A percentile compares a stretch with the other conserved stretches of the same genome.
These are phyloP conservation scores for Magallana nippona DNA, from an alignment of 2,888 invertebrate genomes.

Conservation along the genomic window DNA sequence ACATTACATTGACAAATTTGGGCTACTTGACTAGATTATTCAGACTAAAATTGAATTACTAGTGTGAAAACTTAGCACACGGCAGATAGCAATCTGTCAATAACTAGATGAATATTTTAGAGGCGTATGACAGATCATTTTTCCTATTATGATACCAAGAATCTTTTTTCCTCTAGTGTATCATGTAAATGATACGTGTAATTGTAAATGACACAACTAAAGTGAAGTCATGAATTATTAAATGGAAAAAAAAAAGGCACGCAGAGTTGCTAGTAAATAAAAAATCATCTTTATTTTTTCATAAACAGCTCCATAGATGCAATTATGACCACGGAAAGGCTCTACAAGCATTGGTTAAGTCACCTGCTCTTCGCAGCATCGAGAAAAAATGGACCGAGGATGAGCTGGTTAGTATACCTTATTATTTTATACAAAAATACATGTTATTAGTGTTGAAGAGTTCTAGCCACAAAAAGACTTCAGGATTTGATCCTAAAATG, in stretches of 20 bases:
- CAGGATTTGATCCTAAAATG: too few species aligned
- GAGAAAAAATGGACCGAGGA: constrained; percentile 99
- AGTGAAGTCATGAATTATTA: constrained; percentile 6
- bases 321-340: constrained; percentile 98
- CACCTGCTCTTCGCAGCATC: constrained; percentile 97
- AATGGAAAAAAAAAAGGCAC: not conserved
- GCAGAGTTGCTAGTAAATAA: too few species aligned
- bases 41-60: constrained; percentile 29
- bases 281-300: not conserved
- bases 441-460: too few species aligned
- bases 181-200: not conserved
- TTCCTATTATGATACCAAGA: not conserved
- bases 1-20: constrained; percentile 13
- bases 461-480: too few species aligned
- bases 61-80: constrained; percentile 28
- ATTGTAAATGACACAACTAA: not conserved
- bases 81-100: constrained; percentile 8
- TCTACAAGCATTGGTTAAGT: constrained; percentile 96
- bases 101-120: constrained; percentile 4
- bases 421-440: too few species aligned
- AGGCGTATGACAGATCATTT: constrained; percentile 5
- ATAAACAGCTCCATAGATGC: constrained; percentile 91
- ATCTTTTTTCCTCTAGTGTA: not conserved
- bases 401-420: constrained; percentile 86
- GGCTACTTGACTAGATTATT: constrained; percentile 27